phyloP scores from a whole-genome alignment of 2,113 vertebrate species.

The Rhadina sibilatrix region DNA sequence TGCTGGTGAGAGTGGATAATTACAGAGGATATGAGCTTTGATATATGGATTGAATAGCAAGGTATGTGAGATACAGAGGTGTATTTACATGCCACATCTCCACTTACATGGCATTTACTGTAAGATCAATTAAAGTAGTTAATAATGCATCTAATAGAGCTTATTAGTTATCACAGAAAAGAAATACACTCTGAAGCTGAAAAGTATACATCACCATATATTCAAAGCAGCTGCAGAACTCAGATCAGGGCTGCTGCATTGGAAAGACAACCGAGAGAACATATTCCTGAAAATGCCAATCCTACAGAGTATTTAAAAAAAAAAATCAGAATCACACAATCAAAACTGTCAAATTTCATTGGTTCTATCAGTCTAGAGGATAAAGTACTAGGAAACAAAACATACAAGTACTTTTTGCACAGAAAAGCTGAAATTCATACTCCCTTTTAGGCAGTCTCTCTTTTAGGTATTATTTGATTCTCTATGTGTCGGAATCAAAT shows the following conservation, averaged over 20 bases:
- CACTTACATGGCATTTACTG: not conserved
- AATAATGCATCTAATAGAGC: not conserved
- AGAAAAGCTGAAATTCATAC: not conserved
- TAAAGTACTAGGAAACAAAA: not conserved
- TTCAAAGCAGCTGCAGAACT: not conserved
- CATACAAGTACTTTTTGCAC: not conserved
- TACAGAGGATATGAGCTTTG: conserved; percentile 31
- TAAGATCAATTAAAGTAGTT: conserved; percentile 11
- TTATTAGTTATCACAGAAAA: not conserved
- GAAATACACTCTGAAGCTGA: not conserved
- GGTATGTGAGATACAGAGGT: not conserved
- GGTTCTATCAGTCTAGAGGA: not conserved
- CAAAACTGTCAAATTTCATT: not conserved
- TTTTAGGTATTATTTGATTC: not conserved
- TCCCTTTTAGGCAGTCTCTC: not conserved
- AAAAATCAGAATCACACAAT: not conserved
- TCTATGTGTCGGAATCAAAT: not conserved
- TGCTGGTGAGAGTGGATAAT: not conserved
- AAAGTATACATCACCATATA: not conserved
- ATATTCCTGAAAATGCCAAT: not conserved
- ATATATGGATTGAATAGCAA: not conserved
- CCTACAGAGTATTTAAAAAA: not conserved
- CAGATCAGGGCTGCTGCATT: not conserved
- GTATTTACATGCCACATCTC: not conserved
- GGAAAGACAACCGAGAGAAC: not conserved